Percentiles rank a stretch among this genome's conserved stretches.
Conservation (phyloP, 2,113 vertebrate genomes). For the Brachionichthys hirsutus region DNA sequence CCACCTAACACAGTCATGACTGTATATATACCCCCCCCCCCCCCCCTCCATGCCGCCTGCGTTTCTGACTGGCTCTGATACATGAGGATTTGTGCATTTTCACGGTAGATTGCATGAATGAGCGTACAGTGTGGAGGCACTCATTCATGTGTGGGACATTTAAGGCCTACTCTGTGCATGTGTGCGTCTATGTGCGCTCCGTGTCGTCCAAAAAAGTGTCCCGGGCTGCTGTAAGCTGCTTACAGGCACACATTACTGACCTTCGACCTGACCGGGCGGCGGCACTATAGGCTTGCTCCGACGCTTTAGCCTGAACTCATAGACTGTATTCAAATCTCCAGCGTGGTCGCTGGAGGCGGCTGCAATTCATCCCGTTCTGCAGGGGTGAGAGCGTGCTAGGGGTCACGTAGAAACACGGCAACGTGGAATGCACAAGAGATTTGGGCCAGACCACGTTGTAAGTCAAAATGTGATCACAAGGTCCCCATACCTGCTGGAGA, state of each 20-base stretch:
- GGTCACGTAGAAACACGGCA: no score
- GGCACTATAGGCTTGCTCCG: slow-evolving; percentile 57
- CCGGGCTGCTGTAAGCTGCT: slow-evolving; percentile 55
- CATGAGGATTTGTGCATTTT: slow-evolving; percentile 56
- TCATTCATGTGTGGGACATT: slow-evolving; percentile 53
- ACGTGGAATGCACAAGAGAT: no score
- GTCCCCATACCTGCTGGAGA: no score
- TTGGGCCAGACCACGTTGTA: no score
- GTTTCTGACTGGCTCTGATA: slow-evolving; percentile 36
- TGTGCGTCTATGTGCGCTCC: slow-evolving; percentile 18
- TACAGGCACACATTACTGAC: slow-evolving; percentile 57
- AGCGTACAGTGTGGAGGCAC: slow-evolving; percentile 18
- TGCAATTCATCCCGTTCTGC: neutral
- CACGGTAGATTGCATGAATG: slow-evolving; percentile 60
- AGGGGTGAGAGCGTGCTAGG: slow-evolving; percentile 1
- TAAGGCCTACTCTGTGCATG: slow-evolving; percentile 19
- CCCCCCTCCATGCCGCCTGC: slow-evolving; percentile 32
- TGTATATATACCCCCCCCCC: slow-evolving; percentile 43
- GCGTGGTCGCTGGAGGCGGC: neutral
- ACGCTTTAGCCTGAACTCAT: slow-evolving; percentile 27
- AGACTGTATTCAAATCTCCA: slow-evolving; percentile 16
- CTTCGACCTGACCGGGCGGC: slow-evolving; percentile 43
- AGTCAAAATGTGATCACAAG: no score
- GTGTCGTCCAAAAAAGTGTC: slow-evolving; percentile 23
- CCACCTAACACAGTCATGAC: slow-evolving; percentile 27